Base-by-base conservation (phyloP, 2,797 vertebrate species). In the Notoglanidium macrostoma region DNA sequence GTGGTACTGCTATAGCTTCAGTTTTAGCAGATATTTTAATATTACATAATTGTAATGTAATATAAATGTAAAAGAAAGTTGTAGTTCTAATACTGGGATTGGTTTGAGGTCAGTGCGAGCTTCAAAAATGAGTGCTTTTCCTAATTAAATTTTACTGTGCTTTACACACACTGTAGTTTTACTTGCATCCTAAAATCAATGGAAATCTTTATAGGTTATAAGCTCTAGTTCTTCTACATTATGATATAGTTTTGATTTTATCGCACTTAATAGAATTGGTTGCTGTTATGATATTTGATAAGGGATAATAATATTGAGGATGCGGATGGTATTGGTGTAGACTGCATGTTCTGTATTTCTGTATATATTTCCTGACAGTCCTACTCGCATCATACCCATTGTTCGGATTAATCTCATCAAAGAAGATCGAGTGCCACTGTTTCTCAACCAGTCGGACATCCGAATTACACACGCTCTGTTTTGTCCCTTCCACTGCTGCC, bases 391-490 rank as follows among this genome's bases (percentile, higher is more conserved):
- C 57, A 81, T 61, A 61, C 35, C 78, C 78, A 61, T 81, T 61
- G 57, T 63, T 63, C 35, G n/a, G 21, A 81, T 61, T 44, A 63
- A 63, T 46, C n/a, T 44, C 57, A 19, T 81, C 55, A 17, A n/a
- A 44, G 29, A 14, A 23, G 77, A 21, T 40, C 11, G 17, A 46
- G 35, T 46, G 6, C 35, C 35, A 44, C 55, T 3, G 11, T 80
- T 61, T 80, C 12, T 61, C 12, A 44, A 9, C 35, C 32, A 14
- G 55, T 11, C 32, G 4, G 40, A 87, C 65, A 86, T 84, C 26
- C 63, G 46, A 82, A 88, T 83, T 87, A 72, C 85, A 63, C 67
- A 79, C 82, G 61, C 51, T 74, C 79, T 67, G 76, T 54, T 67
- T 77, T 73, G 32, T 7, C 15, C 3, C 21, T 32, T 76, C 17